phyloP scores from a whole-genome alignment of 2,797 vertebrate species.

The Calcarius lapponicus region DNA sequence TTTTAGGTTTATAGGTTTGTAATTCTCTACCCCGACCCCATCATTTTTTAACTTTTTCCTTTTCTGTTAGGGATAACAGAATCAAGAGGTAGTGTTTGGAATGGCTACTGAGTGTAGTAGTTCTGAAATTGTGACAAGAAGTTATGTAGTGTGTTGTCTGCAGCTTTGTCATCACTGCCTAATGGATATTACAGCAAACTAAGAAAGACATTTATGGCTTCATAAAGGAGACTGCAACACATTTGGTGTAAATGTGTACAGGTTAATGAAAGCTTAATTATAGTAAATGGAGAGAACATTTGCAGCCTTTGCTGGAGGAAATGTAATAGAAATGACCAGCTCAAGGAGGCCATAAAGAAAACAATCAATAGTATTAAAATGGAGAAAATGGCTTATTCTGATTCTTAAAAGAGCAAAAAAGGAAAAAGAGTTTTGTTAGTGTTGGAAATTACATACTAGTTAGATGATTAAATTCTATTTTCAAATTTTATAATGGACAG shows the following conservation, averaged over 20 bases:
- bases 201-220: background rate
- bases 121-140: background rate
- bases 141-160: background rate
- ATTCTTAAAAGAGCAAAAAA: background rate
- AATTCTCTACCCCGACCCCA: fast-evolving
- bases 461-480: background rate
- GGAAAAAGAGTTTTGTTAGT: background rate
- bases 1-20: background rate
- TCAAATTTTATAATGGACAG: background rate
- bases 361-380: slow-evolving; percentile 28
- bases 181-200: background rate
- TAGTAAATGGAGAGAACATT: slow-evolving; percentile 27
- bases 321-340: slow-evolving; percentile 14
- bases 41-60: fast-evolving
- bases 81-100: background rate
- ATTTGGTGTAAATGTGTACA: background rate
- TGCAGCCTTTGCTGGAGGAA: background rate
- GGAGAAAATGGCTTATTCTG: background rate
- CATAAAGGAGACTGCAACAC: background rate
- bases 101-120: background rate
- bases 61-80: background rate
- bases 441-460: background rate
- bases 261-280: slow-evolving; percentile 50
- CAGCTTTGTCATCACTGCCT: background rate
- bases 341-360: slow-evolving; percentile 7